phyloP scores from a whole-genome alignment of 2,113 vertebrate species.

The Tragelaphus strepsiceros region DNA sequence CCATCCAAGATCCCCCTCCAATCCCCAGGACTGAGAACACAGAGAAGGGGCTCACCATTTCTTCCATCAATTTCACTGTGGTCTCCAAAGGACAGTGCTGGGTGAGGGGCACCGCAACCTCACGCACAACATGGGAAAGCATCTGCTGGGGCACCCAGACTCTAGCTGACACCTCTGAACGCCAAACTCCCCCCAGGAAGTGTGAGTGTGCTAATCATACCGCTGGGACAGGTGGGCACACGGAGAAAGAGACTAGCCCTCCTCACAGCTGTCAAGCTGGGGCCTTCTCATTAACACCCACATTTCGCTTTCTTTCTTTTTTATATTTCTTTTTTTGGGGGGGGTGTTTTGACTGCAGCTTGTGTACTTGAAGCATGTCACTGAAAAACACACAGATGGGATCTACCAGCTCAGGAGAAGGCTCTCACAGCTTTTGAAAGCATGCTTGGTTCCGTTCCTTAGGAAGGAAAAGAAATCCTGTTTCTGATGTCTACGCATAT shows the following conservation, averaged over 20 bases:
- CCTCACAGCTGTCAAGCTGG: conserved; percentile 49
- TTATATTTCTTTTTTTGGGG: neutral
- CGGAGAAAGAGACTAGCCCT: neutral
- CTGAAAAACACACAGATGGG: conserved; percentile 68
- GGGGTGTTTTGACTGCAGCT: conserved; percentile 50
- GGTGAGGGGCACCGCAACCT: neutral
- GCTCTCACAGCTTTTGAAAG: conserved; percentile 48
- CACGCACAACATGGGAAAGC: neutral
- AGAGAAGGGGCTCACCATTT: neutral
- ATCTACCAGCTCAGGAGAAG: conserved; percentile 48
- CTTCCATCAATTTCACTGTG: neutral
- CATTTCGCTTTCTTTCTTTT: neutral
- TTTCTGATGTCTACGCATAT: conserved; percentile 34
- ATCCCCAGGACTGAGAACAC: neutral
- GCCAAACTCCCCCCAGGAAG: conserved; percentile 43
- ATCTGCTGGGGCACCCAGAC: neutral
- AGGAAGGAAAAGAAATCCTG: neutral
- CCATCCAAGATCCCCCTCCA: too few species aligned
- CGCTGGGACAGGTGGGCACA: conserved; percentile 38
- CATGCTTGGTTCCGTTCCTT: conserved; percentile 43
- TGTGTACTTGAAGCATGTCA: conserved; percentile 59
- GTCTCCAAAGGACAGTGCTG: neutral
- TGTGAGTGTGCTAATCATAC: conserved; percentile 10
- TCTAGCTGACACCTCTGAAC: conserved; percentile 18
- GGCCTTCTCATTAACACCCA: conserved; percentile 63